Evolutionary conservation across 2,113 vertebrate genomes (phyloP), one percentile per base, ranked within the genome.

Genomic region (Corydoras maculifer): DNA sequence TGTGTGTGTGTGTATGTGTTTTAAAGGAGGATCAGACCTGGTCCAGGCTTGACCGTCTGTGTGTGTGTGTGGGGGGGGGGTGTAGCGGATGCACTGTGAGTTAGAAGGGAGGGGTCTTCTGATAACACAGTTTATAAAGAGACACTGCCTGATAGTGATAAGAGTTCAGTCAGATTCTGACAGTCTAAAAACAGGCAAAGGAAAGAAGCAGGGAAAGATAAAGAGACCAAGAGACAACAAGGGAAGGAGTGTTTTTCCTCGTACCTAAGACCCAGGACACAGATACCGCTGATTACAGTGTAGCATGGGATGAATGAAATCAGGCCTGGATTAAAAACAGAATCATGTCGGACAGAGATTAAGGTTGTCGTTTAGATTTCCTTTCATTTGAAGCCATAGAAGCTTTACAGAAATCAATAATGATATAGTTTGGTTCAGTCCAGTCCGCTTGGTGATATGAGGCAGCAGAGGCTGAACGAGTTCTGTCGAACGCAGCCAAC

Each of bases 111-210:
- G 68, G 79, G 74, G 73, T 67, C 12, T 18, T 61, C 79, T 85
- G 82, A 86, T 86, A 86, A 86, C 78, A 67, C 74, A 78, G 84
- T 70, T 82, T 80, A 83, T 84, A 86, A 83, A 82, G 82, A 78
- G 82, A 79, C 75, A 72, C 78, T 85, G 85, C 82, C 77, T 62
- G 72, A 78, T 75, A 80, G 79, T 78, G 86, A 88, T 88, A 87
- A 87, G 80, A 84, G 82, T 84, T 77, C 62, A 82, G 82, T 84
- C 80, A 81, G 74, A 83, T 79, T 70, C 70, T 70, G 83, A 75
- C 77, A 77, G 73, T 82, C 80, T 87, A 87, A 80, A 84, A 88
- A 81, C 82, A 84, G 79, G 50, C 76, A 82, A 66, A 78, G 62
- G 75, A 82, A 87, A 79, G 58, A 29, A 57, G 58, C 50, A 62